Evolutionary conservation across 2,888 invertebrate genomes (phyloP).

Genomic region (Cactoblastis cactorum): DNA sequence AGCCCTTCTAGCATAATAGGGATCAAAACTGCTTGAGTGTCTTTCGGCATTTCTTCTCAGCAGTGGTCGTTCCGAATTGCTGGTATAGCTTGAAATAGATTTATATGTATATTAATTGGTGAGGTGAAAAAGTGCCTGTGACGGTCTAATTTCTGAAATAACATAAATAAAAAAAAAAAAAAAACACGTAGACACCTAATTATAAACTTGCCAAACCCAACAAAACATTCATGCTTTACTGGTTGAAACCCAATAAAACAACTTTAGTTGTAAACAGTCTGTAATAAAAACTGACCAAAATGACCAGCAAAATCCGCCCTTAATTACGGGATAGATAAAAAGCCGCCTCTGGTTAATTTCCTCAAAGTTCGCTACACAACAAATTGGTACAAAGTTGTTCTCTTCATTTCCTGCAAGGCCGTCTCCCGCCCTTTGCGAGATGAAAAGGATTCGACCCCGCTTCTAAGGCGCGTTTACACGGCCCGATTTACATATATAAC

Average conservation of each 20-base stretch:
- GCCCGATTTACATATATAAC: background rate
- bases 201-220: background rate
- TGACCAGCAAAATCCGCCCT: slow-evolving; percentile 3
- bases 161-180: background rate
- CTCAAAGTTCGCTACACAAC: slow-evolving; percentile 33
- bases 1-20: too few species aligned
- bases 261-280: background rate
- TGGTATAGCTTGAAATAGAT: too few species aligned
- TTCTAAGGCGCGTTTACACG: background rate
- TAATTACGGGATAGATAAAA: slow-evolving; percentile 22
- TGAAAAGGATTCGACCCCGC: slow-evolving; percentile 13
- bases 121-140: too few species aligned
- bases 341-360: slow-evolving; percentile 40
- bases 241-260: background rate
- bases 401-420: slow-evolving; percentile 56
- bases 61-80: too few species aligned
- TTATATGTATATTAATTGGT: too few species aligned
- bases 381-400: slow-evolving; percentile 51
- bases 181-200: background rate
- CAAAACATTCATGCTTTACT: background rate
- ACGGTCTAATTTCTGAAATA: too few species aligned
- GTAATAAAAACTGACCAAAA: slow-evolving; percentile 10
- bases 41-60: too few species aligned
- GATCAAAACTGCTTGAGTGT: too few species aligned
- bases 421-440: slow-evolving; percentile 22